These are phyloP conservation scores for Apostichopus japonicus DNA, from an alignment of 35 echinoderm and acorn worm genomes.

Conservation along the genomic window DNA sequence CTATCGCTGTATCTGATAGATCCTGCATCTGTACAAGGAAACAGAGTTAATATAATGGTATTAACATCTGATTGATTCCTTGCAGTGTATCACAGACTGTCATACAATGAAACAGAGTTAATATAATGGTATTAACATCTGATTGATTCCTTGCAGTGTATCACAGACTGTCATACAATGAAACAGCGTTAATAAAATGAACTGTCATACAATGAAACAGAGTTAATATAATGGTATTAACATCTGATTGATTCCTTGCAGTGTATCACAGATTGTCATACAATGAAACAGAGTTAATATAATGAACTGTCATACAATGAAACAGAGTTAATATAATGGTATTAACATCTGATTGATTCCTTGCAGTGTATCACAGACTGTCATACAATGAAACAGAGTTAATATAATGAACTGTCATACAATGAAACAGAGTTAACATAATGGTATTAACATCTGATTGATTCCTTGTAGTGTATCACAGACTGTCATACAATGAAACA, in stretches of 20 bases:
- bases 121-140: no score
- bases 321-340: background rate
- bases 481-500: no score
- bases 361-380: no score
- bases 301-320: background rate
- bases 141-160: no score
- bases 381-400: no score
- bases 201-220: background rate
- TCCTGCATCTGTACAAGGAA: conserved; percentile 16
- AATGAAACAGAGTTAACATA: background rate
- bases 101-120: background rate
- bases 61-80: background rate
- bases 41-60: background rate
- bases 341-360: no score
- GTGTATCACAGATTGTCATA: background rate
- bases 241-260: background rate
- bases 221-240: background rate
- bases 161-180: no score
- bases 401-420: no score
- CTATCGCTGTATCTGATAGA: conserved; percentile 10
- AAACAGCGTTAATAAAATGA: no score
- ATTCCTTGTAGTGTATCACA: background rate
- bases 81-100: background rate
- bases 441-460: background rate
- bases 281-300: no score